Evolutionary conservation across 2,113 vertebrate genomes (phyloP).

Genomic region (Podiceps cristatus): DNA sequence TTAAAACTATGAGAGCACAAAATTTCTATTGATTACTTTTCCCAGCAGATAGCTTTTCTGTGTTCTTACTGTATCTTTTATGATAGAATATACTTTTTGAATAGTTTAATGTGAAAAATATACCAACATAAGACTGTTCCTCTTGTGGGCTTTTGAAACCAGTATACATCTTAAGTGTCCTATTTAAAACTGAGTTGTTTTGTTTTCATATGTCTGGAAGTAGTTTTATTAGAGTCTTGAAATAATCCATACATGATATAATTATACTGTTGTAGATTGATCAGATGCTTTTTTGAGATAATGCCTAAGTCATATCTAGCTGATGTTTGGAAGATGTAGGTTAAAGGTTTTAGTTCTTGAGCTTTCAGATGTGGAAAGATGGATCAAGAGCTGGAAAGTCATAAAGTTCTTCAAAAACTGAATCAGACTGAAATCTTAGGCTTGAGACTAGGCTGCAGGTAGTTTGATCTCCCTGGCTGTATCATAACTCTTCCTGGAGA

Average conservation of each 20-base stretch:
- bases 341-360: background rate
- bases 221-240: constrained; percentile 41
- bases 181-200: constrained; percentile 49
- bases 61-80: constrained; percentile 35
- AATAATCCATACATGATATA: background rate
- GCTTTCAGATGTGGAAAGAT: background rate
- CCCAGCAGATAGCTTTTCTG: background rate
- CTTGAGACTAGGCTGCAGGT: background rate
- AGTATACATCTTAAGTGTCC: background rate
- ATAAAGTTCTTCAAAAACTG: background rate
- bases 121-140: constrained; percentile 24
- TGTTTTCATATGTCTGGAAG: constrained; percentile 38
- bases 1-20: background rate
- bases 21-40: background rate
- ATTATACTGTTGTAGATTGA: too few relatives aligned
- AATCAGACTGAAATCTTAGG: background rate
- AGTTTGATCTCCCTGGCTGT: background rate
- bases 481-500: background rate
- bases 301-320: background rate
- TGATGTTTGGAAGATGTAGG: background rate
- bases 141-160: constrained; percentile 47
- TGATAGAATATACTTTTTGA: constrained; percentile 62
- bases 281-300: too few relatives aligned
- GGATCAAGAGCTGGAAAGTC: background rate
- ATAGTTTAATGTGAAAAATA: constrained; percentile 34